phyloP scores from a whole-genome alignment of 2,888 invertebrate genomes.

The Mamestra brassicae region DNA sequence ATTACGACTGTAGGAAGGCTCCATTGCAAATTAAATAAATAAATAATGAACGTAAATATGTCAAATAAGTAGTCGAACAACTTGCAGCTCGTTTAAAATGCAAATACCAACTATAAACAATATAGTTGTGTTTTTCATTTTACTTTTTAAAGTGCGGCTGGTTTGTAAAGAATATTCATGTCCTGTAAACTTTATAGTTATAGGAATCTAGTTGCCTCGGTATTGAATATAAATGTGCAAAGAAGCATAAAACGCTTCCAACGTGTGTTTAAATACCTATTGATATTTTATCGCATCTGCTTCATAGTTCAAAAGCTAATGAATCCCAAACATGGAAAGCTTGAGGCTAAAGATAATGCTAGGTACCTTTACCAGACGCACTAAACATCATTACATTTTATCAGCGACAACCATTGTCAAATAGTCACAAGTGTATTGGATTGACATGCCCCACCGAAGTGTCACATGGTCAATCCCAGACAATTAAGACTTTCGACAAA shows the following conservation, averaged over 20 bases:
- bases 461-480: not conserved
- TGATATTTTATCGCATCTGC: not conserved
- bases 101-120: constrained; percentile 54
- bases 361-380: no score
- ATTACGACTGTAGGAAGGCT: not conserved
- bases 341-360: not conserved
- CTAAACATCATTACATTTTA: not conserved
- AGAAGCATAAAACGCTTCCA: constrained; percentile 12
- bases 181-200: constrained; percentile 20
- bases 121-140: constrained; percentile 24
- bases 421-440: not conserved
- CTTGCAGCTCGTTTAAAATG: constrained; percentile 47
- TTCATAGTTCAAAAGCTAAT: not conserved
- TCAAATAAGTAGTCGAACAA: constrained; percentile 26
- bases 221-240: not conserved
- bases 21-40: constrained; percentile 24
- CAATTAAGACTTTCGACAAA: not conserved
- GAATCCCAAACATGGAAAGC: not conserved
- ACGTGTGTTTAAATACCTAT: not conserved
- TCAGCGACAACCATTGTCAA: not conserved
- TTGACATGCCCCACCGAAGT: not conserved
- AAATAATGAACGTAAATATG: constrained; percentile 30
- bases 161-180: constrained; percentile 20
- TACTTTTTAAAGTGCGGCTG: not conserved
- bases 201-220: not conserved